Percentiles rank a stretch among this genome's conserved stretches.
phyloP scores from a whole-genome alignment of 2,888 invertebrate genomes.

The Cataglyphis rosenhaueri region DNA sequence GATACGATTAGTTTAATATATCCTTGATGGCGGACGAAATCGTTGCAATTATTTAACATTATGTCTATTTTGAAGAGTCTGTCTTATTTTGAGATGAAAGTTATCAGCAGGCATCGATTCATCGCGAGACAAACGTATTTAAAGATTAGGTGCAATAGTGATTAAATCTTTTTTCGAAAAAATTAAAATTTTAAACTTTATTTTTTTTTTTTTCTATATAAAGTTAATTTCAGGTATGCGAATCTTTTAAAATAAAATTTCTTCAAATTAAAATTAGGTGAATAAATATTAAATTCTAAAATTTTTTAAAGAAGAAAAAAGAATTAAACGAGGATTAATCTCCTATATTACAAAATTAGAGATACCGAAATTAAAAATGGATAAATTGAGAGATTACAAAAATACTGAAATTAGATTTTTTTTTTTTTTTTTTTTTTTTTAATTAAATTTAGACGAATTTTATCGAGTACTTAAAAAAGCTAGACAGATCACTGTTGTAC shows the following conservation, averaged over 20 bases:
- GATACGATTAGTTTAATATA: slow-evolving; percentile 44
- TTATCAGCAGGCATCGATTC: slow-evolving; percentile 33
- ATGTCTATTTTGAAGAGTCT: slow-evolving; percentile 40
- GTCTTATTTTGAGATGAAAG: slow-evolving; percentile 20
- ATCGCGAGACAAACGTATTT: slow-evolving; percentile 14
- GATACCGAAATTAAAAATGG: background rate
- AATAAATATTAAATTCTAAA: background rate
- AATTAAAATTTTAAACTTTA: background rate
- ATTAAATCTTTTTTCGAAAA: background rate
- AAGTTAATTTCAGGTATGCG: background rate
- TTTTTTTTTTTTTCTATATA: background rate
- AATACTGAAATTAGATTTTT: background rate
- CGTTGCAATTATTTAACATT: slow-evolving; percentile 16
- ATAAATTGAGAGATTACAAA: background rate
- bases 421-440: background rate
- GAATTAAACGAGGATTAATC: background rate
- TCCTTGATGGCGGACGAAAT: slow-evolving; percentile 29
- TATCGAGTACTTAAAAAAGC: background rate
- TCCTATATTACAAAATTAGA: background rate
- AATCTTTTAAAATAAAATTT: slow-evolving; percentile 1
- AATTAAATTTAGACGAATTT: background rate
- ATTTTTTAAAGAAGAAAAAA: background rate
- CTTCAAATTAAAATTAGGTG: background rate
- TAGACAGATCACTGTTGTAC: background rate
- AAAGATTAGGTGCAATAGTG: slow-evolving; percentile 15